Conservation (phyloP, 2,113 vertebrate genomes). For the Gnathonemus echidnorhynchus region DNA sequence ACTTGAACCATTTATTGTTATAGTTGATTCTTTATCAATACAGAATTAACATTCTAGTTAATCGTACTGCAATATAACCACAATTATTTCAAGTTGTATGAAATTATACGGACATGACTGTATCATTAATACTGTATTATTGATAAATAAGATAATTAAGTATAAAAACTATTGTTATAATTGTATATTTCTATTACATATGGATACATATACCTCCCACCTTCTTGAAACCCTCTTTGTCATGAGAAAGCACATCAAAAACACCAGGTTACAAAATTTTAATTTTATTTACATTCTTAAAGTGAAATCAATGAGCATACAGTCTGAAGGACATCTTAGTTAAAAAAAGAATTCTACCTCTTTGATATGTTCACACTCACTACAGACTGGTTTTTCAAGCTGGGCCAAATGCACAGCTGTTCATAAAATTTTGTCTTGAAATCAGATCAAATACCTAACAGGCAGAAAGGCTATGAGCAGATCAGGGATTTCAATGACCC, state of each 20-base stretch:
- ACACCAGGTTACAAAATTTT: conserved; percentile 55
- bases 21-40: not conserved
- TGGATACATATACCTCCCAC: not conserved
- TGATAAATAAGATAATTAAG: not conserved
- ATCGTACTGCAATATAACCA: not conserved
- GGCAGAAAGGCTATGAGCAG: not conserved
- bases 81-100: not conserved
- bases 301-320: conserved; percentile 35
- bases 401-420: not conserved
- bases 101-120: not conserved
- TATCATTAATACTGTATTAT: not conserved
- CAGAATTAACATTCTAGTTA: not conserved
- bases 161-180: not conserved
- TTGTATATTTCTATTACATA: not conserved
- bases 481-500: not conserved
- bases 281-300: conserved; percentile 63
- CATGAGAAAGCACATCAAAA: conserved; percentile 12
- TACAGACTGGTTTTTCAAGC: conserved; percentile 26
- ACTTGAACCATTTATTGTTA: not conserved
- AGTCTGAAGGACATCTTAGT: conserved; percentile 30
- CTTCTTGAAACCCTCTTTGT: not conserved
- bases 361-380: conserved; percentile 23
- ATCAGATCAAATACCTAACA: not conserved
- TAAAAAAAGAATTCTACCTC: conserved; percentile 20
- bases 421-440: not conserved